phyloP scores from a whole-genome alignment of 2,797 vertebrate genomes.

The Fratercula arctica region DNA sequence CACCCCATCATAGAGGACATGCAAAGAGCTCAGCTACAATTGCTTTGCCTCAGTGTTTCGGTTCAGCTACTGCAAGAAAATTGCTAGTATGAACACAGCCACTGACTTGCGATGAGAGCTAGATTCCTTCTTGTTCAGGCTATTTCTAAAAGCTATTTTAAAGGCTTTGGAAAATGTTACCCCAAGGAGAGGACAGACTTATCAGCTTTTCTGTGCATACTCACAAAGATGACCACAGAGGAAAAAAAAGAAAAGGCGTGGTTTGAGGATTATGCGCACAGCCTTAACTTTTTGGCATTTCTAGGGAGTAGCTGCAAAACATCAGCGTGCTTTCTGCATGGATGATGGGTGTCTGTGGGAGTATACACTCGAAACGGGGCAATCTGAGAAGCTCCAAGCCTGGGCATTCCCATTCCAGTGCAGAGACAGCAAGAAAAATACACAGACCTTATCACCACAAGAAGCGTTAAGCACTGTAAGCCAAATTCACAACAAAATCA shows the following conservation, averaged over 20 bases:
- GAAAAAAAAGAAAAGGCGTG: not conserved
- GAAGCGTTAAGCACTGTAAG: not conserved
- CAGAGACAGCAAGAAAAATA: not conserved
- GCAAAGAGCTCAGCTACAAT: not conserved
- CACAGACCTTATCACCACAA: not conserved
- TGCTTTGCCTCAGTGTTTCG: not conserved
- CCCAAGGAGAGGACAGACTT: not conserved
- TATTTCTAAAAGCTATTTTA: not conserved
- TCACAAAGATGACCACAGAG: not conserved
- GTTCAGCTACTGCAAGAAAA: not conserved
- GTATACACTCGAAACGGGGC: not conserved
- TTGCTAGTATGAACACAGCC: not conserved
- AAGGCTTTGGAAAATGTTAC: not conserved
- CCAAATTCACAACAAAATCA: not conserved
- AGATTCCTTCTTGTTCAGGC: not conserved
- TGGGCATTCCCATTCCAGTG: not conserved
- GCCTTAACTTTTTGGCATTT: not conserved
- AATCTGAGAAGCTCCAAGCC: not conserved
- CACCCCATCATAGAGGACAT: not conserved
- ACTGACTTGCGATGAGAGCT: not conserved
- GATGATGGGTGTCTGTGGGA: not conserved
- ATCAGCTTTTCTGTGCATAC: not conserved
- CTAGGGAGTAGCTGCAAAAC: not conserved
- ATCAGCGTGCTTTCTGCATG: not conserved
- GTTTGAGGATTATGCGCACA: not conserved